Evolutionary conservation across 2,113 vertebrate species (phyloP), one percentile per base, ranked within the genome.

Genomic region (Sakesphorus luctuosus): DNA sequence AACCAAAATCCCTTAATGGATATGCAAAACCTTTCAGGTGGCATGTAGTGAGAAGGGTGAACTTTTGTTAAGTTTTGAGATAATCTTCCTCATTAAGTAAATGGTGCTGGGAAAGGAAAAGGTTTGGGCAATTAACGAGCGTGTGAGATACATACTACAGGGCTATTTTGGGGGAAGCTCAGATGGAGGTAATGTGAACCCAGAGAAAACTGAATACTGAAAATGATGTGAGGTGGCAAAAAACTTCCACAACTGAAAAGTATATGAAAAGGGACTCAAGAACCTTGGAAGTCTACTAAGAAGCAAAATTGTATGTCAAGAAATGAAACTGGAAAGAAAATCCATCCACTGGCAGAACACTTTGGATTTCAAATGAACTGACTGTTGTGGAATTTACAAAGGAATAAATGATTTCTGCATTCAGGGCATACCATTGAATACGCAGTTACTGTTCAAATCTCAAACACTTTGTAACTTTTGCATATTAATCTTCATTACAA

Each of bases 331-430:
- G 19, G 56, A 93, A 90, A 75, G 40, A 66, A 80, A 94, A 81
- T 91, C 65, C 71, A 58, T 83, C 26, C 56, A 52, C 36, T 66
- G 33, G 44, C 15, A 88, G 28, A 72, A 44, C 36, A 62, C 3
- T 87, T 81, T 47, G 19, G 44, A 53, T 90, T 97, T 92, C 65
- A 91, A 93, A 91, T 66, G 21, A 84, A 75, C 38, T 26, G 24
- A 63, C 28, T 43, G 17, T 19, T 53, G 9, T 55, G 8, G 16
- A 33, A 73, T 89, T 87, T 92, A 52, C 50, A 83, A 80, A 35
- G 7, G 50, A 49, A 87, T 71, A 69, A 56, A 26, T 10, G 3
- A 7, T 12, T 58, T 86, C 77, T 90, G 21, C 33, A 74, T 94
- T 93, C 53, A 74, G 31, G 17, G 23, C 66, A 61, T 67, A 62